Conservation (phyloP, 2,797 vertebrate species). For the Oceanodroma leucorhoa region DNA sequence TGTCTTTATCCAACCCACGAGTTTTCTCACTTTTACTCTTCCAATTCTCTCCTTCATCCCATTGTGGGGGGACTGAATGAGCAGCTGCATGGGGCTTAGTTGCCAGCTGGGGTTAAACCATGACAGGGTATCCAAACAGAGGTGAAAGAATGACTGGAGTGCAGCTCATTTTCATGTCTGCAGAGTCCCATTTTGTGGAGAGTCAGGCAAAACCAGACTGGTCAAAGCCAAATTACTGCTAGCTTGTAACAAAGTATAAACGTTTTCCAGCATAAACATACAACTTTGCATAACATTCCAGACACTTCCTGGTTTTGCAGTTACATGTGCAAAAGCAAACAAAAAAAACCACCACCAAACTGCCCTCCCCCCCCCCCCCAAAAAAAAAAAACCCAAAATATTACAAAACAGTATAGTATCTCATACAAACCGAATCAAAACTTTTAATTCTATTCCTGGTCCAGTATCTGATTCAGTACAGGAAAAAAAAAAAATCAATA, state of each 20-base stretch:
- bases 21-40: too few relatives aligned
- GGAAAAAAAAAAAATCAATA: background rate
- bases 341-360: background rate
- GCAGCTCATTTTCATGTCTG: background rate
- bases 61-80: too few relatives aligned
- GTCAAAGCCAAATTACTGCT: background rate
- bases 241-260: background rate
- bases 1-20: too few relatives aligned
- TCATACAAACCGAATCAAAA: background rate
- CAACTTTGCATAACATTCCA: background rate
- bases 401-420: background rate
- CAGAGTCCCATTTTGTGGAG: background rate
- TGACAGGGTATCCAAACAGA: background rate
- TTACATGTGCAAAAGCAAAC: background rate
- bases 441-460: background rate
- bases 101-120: too few relatives aligned
- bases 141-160: background rate
- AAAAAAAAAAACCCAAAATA: background rate
- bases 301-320: background rate
- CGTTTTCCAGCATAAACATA: background rate
- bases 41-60: too few relatives aligned
- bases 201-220: background rate
- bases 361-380: accelerated
- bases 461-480: background rate
- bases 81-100: too few relatives aligned